A percentile compares a stretch with the other conserved stretches of the same genome.
Evolutionary conservation across 2,113 vertebrate species (phyloP).

Genomic region (Python bivittatus): DNA sequence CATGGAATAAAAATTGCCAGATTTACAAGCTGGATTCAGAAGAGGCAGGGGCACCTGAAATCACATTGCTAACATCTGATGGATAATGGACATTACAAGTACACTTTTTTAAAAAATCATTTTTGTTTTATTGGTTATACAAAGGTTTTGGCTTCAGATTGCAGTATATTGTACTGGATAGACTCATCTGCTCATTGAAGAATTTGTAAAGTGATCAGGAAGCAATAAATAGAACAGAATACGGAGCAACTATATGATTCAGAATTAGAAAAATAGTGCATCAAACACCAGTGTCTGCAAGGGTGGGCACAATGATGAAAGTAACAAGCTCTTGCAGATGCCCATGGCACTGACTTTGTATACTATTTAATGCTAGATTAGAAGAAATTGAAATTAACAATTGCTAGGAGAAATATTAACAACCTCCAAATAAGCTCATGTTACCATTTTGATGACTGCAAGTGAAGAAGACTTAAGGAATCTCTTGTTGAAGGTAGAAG

Average conservation of each 20-base stretch:
- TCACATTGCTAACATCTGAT: neutral
- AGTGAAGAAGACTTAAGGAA: neutral
- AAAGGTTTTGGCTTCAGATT: neutral
- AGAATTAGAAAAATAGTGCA: neutral
- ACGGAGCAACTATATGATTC: neutral
- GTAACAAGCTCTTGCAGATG: neutral
- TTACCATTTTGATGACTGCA: neutral
- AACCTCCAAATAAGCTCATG: neutral
- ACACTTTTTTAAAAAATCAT: neutral
- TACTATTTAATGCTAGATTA: neutral
- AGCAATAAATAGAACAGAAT: neutral
- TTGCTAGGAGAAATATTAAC: neutral
- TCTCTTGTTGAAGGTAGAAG: neutral
- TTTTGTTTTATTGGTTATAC: neutral
- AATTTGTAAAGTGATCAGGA: neutral
- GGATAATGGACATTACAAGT: neutral
- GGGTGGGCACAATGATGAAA: neutral
- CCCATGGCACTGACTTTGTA: neutral
- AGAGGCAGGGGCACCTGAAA: neutral
- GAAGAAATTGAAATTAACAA: neutral
- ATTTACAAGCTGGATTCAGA: neutral
- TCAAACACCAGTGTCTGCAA: neutral
- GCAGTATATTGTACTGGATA: neutral
- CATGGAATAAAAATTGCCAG: neutral
- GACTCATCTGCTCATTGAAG: neutral